phyloP scores from a whole-genome alignment of 2,113 vertebrate genomes.

The Leucoraja erinaceus region DNA sequence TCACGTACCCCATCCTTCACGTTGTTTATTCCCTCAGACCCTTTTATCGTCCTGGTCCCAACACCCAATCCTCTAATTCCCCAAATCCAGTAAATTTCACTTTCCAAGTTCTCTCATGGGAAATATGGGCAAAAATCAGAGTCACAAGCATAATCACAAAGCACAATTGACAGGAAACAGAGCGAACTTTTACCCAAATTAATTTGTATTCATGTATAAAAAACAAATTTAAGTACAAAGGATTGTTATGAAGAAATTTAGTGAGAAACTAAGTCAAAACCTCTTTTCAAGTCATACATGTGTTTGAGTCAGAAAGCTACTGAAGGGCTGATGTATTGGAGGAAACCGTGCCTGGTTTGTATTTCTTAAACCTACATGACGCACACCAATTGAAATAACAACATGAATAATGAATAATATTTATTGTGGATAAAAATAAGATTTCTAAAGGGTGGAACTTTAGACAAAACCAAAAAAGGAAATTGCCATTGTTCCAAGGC shows the following conservation, averaged over 20 bases:
- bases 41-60: no score
- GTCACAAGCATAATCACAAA: not conserved
- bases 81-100: no score
- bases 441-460: not conserved
- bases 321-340: not conserved
- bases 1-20: no score
- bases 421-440: not conserved
- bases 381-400: not conserved
- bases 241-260: not conserved
- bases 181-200: not conserved
- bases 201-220: not conserved
- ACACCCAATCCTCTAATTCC: no score
- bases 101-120: no score
- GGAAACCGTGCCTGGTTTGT: not conserved
- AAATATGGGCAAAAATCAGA: not conserved
- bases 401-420: not conserved
- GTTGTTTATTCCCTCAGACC: no score
- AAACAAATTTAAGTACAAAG: no score
- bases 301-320: not conserved
- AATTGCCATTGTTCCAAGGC: not conserved
- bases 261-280: not conserved
- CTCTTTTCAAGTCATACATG: not conserved
- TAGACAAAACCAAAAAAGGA: not conserved
- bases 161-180: no score
- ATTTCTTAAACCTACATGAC: not conserved